A percentile compares a stretch with the other conserved stretches of the same genome.
Evolutionary conservation across 2,797 vertebrate species (phyloP).

Genomic region (Telmatherina bonti): DNA sequence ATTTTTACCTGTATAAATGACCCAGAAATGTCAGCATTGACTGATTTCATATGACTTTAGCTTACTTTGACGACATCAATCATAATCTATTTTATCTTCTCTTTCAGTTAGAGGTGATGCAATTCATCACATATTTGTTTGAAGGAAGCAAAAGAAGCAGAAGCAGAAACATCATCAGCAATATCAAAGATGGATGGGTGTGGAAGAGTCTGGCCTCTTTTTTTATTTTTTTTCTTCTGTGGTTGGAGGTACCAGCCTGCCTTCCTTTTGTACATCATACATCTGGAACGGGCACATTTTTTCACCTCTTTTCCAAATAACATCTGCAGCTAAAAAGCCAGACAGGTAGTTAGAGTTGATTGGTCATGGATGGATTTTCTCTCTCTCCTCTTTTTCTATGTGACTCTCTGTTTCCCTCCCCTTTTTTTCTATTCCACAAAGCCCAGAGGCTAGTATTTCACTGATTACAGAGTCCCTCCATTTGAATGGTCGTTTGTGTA

Average conservation of each 20-base stretch:
- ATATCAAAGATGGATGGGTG: constrained; percentile 67
- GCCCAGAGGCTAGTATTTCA: constrained; percentile 88
- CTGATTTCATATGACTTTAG: background rate
- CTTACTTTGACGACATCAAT: constrained; percentile 30
- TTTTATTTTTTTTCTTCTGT: constrained; percentile 56
- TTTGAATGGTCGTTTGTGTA: constrained; percentile 90
- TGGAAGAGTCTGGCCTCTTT: constrained; percentile 57
- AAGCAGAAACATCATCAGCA: constrained; percentile 55
- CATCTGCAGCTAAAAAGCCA: constrained; percentile 85
- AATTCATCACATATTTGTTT: constrained; percentile 51
- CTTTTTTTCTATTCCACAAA: constrained; percentile 72
- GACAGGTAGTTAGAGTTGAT: constrained; percentile 88
- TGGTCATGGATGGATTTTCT: constrained; percentile 86
- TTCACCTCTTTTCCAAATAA: constrained; percentile 72
- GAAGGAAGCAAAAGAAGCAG: constrained; percentile 40
- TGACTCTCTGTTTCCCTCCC: constrained; percentile 43
- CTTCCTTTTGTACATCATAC: constrained; percentile 75
- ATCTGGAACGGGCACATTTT: constrained; percentile 77
- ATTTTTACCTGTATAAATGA: constrained; percentile 7
- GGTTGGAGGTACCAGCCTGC: constrained; percentile 78
- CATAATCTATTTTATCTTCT: constrained; percentile 47
- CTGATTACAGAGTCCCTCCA: constrained; percentile 89
- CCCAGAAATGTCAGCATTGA: constrained; percentile 17
- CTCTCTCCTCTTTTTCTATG: constrained; percentile 57
- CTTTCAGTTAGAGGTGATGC: constrained; percentile 47